Evolutionary conservation across 2,888 invertebrate genomes (phyloP).

Genomic region (Epicampocera succincta): DNA sequence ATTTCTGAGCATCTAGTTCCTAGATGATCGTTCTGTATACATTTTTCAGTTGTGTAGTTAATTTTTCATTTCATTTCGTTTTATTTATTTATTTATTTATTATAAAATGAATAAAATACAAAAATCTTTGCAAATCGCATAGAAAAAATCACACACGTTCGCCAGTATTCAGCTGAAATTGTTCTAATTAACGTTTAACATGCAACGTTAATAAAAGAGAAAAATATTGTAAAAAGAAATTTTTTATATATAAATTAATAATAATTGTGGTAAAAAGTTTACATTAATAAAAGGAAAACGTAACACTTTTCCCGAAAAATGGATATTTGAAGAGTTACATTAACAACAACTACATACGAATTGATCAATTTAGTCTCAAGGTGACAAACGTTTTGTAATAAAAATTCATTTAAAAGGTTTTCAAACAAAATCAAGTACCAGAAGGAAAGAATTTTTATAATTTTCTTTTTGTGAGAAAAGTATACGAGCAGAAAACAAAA

Average conservation of each 20-base stretch:
- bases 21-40: constrained; percentile 55
- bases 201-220: constrained; percentile 57
- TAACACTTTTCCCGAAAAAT: constrained; percentile 29
- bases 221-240: constrained; percentile 33
- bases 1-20: constrained; percentile 63
- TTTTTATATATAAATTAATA: constrained; percentile 36
- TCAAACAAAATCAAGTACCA: background rate
- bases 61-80: constrained; percentile 22
- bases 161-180: constrained; percentile 70
- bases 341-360: constrained; percentile 9
- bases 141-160: constrained; percentile 56
- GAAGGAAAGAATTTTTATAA: background rate
- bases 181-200: constrained; percentile 71
- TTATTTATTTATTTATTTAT: constrained; percentile 25
- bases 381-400: constrained; percentile 36
- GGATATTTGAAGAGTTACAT: background rate
- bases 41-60: constrained; percentile 43
- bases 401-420: constrained; percentile 24
- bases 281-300: constrained; percentile 31
- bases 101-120: constrained; percentile 52
- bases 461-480: background rate
- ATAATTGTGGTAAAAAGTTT: constrained; percentile 43
- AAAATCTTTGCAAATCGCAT: constrained; percentile 54
- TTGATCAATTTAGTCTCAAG: constrained; percentile 29
- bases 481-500: constrained; percentile 4